Evolutionary conservation across 1,140 invertebrate genomes (phyloP), one percentile per base, ranked within the genome.

Genomic region (Brachionus asplanchnoidis): DNA sequence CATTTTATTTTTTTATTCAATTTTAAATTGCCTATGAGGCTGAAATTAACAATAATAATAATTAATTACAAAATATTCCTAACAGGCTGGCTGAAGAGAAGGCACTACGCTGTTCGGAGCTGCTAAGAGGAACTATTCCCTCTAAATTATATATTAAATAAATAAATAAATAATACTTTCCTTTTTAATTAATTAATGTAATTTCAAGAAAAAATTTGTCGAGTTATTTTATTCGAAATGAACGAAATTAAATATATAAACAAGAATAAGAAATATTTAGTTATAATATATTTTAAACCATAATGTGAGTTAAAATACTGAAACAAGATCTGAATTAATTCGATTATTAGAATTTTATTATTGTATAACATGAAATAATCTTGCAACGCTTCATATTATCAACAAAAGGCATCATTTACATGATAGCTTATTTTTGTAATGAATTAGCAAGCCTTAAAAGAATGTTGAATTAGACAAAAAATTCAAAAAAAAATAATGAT

Each of bases 191-290:
- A 36, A 14, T 46, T 2, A 46, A 46, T 12, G 12, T 14, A 46
- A 46, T 46, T 46, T 46, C 44, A 46, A 46, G 11, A 46, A 14
- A 11, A 46, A 12, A 60, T 60, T 60, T 60, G 9, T 26, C 53
- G 53, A 60, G n/a, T 68, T 68, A 5, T n/a, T 68, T 68, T 68
- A 68, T 68, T 68, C 9, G 32, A 68, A 40, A 68, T 36, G 12
- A 20, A 80, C 17, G 4, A 17, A 28, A n/a, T 44, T 36, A 50
- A 28, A 42, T 26, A 46, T 36, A 78, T 50, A 56, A 78, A 78
- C 42, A 78, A 78, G 26, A 77, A 77, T 77, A 44, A 77, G 14
- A 17, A 66, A 44, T 77, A 26, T n/a, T 14, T 53, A 85, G 40
- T 36, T 36, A 36, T 36, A 7, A 36, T 32, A 70, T 26, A 36